These are phyloP conservation scores for Strigamia transsilvanica DNA, from an alignment of 2,888 invertebrate species.

Conservation along the genomic window DNA sequence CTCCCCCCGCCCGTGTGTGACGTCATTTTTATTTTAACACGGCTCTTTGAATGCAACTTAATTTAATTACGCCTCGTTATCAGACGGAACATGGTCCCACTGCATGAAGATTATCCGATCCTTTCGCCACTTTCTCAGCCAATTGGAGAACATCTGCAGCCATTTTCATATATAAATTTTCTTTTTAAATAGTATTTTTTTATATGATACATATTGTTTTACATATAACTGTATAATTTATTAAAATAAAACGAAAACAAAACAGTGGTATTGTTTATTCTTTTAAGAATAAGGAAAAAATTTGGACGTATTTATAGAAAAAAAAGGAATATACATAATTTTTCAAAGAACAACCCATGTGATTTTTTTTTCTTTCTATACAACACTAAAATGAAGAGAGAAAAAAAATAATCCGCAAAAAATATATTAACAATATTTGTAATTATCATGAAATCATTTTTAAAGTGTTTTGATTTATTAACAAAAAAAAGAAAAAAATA, in stretches of 20 bases:
- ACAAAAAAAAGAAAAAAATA: not conserved
- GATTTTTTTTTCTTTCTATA: constrained; percentile 19
- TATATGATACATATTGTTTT: not conserved
- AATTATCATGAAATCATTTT: not conserved
- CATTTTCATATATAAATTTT: not conserved
- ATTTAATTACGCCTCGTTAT: not conserved
- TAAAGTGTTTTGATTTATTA: constrained; percentile 11
- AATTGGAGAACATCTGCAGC: constrained; percentile 1
- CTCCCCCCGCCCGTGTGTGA: no score
- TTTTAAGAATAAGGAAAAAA: not conserved
- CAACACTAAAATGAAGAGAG: not conserved
- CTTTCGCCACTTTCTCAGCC: not conserved
- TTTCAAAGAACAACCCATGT: constrained; percentile 9
- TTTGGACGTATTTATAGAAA: constrained; percentile 37
- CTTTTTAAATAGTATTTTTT: not conserved
- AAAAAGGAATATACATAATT: constrained; percentile 28
- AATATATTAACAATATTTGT: constrained; percentile 24
- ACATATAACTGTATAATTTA: constrained; percentile 20
- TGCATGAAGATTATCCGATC: not conserved
- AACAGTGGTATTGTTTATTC: constrained; percentile 27
- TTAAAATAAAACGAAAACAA: constrained; percentile 35
- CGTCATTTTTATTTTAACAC: no score
- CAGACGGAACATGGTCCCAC: not conserved
- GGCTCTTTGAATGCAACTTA: not conserved
- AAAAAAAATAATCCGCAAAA: not conserved